These are phyloP conservation scores for Cassiopea xamachana DNA, from an alignment of 30 jellyfish, hydroid and myxozoan genomes.

Conservation along the genomic window DNA sequence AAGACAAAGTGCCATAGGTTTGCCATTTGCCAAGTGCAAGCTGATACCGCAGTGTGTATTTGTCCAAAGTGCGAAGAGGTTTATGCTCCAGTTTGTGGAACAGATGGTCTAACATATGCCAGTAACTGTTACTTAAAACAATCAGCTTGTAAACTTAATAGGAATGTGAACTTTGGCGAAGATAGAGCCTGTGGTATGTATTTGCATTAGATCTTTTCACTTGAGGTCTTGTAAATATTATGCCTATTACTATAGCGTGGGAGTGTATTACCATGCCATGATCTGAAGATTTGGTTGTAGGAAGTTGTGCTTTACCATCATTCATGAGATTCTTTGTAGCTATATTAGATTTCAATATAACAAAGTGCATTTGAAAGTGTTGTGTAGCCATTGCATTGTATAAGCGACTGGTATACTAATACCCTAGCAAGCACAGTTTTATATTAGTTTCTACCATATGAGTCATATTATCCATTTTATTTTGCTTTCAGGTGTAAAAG, in stretches of 20 bases:
- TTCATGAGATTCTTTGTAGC: no score
- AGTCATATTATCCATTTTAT: neutral
- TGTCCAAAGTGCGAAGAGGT: slow-evolving; percentile 73
- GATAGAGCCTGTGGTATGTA: slow-evolving; percentile 71
- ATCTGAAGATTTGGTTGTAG: no score
- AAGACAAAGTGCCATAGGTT: slow-evolving; percentile 40
- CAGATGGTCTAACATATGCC: slow-evolving; percentile 85
- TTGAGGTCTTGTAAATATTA: no score
- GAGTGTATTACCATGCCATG: no score
- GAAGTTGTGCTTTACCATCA: no score
- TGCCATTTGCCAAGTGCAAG: slow-evolving; percentile 40
- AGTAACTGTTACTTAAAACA: slow-evolving; percentile 67
- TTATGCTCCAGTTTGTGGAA: slow-evolving; percentile 80
- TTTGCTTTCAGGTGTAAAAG: slow-evolving; percentile 14
- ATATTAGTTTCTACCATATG: no score
- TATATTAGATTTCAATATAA: no score
- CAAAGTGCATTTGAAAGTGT: no score
- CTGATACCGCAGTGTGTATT: slow-evolving; percentile 59
- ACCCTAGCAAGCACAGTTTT: neutral
- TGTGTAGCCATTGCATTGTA: no score
- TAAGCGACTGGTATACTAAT: no score
- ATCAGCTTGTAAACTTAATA: slow-evolving; percentile 50
- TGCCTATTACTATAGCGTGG: no score
- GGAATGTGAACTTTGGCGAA: slow-evolving; percentile 20
- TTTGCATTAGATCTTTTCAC: no score